phyloP scores from a whole-genome alignment of 1,140 invertebrate genomes.

The Ooceraea biroi region DNA sequence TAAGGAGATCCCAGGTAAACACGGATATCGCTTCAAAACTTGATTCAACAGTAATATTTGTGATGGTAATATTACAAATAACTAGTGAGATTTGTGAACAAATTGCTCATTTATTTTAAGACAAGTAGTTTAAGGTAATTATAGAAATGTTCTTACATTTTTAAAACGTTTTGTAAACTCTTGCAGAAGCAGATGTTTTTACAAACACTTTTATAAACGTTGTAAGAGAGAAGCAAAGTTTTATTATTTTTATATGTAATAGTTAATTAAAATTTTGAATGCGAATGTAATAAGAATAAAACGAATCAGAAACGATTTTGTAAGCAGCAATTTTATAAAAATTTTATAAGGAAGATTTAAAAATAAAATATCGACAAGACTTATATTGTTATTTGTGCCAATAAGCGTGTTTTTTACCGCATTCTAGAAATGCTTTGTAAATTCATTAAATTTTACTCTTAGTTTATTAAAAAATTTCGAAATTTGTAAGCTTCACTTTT shows the following conservation, averaged over 20 bases:
- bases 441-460: not conserved
- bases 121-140: not conserved
- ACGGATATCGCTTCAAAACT: not conserved
- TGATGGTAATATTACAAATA: slow-evolving; percentile 59
- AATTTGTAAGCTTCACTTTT: not conserved
- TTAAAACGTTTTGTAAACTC: no score
- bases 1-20: not conserved
- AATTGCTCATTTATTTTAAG: slow-evolving; percentile 1
- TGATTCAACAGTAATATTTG: slow-evolving; percentile 17
- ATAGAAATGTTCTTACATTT: no score
- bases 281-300: not conserved
- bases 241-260: slow-evolving; percentile 19
- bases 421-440: not conserved
- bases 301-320: not conserved
- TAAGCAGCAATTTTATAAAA: slow-evolving; percentile 17
- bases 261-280: not conserved
- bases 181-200: no score
- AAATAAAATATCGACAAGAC: slow-evolving; percentile 9
- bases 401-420: not conserved
- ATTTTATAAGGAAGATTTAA: not conserved
- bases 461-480: not conserved
- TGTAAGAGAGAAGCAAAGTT: not conserved
- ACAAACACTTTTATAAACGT: slow-evolving; percentile 15
- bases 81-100: slow-evolving; percentile 31
- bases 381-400: not conserved